phyloP scores from a whole-genome alignment of 37 sponge, comb jelly and placozoan genomes.

The Haliclona indistincta region DNA sequence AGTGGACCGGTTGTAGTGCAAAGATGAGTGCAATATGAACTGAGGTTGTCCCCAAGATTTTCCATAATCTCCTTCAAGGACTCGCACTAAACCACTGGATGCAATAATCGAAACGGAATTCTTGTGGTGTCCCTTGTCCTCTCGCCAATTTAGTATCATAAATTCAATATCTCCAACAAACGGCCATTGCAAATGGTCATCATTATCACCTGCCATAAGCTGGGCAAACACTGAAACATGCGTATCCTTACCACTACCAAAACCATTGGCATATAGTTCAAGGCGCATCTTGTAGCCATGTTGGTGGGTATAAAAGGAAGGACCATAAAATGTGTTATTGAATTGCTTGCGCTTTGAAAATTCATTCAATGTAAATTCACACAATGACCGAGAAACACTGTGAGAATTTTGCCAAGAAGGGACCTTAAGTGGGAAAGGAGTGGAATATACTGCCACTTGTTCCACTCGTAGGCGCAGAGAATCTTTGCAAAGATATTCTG shows the following conservation, averaged over 20 bases:
- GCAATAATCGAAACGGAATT: background rate
- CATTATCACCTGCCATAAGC: conserved; percentile 30
- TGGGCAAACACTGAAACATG: conserved; percentile 6
- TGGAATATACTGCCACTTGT: conserved; percentile 1
- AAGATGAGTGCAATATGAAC: too few species aligned
- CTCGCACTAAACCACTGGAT: too few species aligned
- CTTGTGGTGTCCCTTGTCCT: background rate
- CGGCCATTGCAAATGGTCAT: conserved; percentile 30
- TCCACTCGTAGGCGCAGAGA: background rate
- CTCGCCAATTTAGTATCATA: background rate
- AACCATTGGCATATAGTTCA: conserved; percentile 2
- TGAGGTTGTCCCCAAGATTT: too few species aligned
- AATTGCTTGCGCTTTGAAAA: background rate
- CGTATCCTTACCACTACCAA: background rate
- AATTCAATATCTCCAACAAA: background rate
- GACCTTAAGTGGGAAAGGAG: background rate
- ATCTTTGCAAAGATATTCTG: conserved; percentile 5
- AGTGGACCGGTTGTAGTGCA: too few species aligned
- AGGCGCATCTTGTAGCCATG: conserved; percentile 46
- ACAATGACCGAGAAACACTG: too few species aligned
- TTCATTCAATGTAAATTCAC: background rate
- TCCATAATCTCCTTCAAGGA: too few species aligned
- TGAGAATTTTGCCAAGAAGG: background rate
- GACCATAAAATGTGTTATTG: background rate
- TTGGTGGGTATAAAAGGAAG: conserved; percentile 16